phyloP scores from a whole-genome alignment of 1,140 invertebrate genomes.

The Frieseomelitta varia region DNA sequence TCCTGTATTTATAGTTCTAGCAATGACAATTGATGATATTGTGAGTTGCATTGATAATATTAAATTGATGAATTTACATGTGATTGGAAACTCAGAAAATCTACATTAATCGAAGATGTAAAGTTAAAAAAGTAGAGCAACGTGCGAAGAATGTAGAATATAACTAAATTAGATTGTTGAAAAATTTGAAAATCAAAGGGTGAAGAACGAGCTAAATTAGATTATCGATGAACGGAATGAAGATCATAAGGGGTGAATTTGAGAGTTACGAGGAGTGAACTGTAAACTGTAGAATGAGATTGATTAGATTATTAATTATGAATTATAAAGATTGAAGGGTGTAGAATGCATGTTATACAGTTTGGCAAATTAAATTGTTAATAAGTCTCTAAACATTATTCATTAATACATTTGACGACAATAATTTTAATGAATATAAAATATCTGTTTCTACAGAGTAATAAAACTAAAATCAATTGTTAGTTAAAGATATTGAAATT shows the following conservation, averaged over 20 bases:
- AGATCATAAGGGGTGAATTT: not conserved
- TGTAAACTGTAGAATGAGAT: not conserved
- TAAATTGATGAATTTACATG: no score
- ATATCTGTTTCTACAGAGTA: no score
- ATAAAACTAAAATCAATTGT: no score
- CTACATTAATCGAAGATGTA: not conserved
- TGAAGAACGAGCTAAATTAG: conserved; percentile 2
- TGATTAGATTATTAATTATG: not conserved
- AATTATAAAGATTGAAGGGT: not conserved
- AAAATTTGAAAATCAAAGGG: not conserved
- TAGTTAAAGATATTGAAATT: no score
- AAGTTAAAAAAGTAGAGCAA: not conserved
- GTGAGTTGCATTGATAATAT: no score
- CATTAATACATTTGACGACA: no score
- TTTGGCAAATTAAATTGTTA: not conserved
- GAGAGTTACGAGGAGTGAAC: not conserved
- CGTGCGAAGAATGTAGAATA: not conserved
- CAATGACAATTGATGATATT: no score
- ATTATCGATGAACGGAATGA: not conserved
- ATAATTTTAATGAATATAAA: no score
- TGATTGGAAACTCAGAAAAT: not conserved
- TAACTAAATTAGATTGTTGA: not conserved
- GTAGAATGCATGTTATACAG: not conserved
- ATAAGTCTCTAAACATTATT: not conserved
- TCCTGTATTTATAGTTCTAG: no score